Base-by-base conservation (phyloP, 1,140 invertebrate species). In the Drosophila melanica region DNA sequence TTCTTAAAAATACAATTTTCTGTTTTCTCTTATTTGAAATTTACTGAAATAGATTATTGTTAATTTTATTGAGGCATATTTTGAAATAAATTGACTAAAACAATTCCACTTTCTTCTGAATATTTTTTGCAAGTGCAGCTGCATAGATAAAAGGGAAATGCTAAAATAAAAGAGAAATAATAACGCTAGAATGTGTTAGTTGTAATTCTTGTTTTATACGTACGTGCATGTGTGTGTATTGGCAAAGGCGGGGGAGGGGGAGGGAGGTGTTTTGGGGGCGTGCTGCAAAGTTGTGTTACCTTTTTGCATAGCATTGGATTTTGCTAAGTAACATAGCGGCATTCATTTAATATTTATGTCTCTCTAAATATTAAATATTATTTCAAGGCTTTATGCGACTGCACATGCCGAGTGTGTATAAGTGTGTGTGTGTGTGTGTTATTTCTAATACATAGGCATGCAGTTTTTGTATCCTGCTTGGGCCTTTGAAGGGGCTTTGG, bases 291-390 rank as follows among this genome's bases (percentile, higher is more conserved):
- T 85, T 77, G 79, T 70, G 75, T 81, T 77, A 82, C 80, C 80
- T 82, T 82, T 82, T 79, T 90, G 86, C 81, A 90, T 90, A 90
- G 81, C 85, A 85, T 91, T 90, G 82, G 75, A 82, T 76, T 79
- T 86, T 77, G 66, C 81, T 86, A 86, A 82, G 81, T 86, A 80
- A 86, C 70, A 85, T 76, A 68, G 68, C 68, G 77, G 74, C 79
- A 67, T 68, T 91, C 90, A 91, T 91, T 91, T 91, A 91, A 91
- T 91, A 91, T 91, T 91, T 91, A 91, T 91, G 82, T 87, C 87
- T 90, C 90, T 91, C 90, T 91, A 91, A 91, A 91, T 91, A 91
- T 91, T 91, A 91, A 91, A 91, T 91, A 91, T 91, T 91, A 91
- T 91, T 91, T 91, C 87, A 90, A 91, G 90, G 90, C 84, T 84